phyloP scores from a whole-genome alignment of 2,113 vertebrate genomes.

The Nothocercus julius region DNA sequence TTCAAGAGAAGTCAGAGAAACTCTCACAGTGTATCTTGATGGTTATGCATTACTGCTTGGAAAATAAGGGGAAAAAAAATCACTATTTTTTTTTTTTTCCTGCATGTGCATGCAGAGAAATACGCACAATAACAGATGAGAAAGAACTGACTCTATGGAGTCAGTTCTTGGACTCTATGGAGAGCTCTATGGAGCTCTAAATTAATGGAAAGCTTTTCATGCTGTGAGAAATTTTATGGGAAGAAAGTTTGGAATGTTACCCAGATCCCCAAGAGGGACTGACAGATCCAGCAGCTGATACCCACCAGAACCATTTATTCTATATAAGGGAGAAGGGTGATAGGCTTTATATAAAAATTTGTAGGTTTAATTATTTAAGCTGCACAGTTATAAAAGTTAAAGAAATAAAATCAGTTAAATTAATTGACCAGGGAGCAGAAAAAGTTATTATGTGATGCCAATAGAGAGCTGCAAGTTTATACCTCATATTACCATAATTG shows the following conservation, averaged over 20 bases:
- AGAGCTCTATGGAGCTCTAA: not conserved
- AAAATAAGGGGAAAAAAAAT: not conserved
- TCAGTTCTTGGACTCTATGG: too few relatives aligned
- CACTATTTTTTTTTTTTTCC: not conserved
- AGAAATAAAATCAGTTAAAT: not conserved
- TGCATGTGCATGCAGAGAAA: not conserved
- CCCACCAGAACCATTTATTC: not conserved
- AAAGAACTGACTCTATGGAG: not conserved
- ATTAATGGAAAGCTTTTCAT: not conserved
- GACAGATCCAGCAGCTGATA: not conserved
- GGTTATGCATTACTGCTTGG: not conserved
- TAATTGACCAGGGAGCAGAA: not conserved
- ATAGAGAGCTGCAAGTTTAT: not conserved
- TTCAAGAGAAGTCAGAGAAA: not conserved
- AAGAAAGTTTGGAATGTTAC: not conserved
- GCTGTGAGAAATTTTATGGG: not conserved
- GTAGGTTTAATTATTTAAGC: slow-evolving; percentile 36
- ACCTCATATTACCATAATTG: not conserved
- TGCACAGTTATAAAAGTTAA: not conserved
- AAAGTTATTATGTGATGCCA: not conserved
- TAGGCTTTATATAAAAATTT: not conserved
- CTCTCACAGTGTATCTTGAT: not conserved
- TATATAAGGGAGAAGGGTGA: not conserved
- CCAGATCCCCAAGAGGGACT: not conserved
- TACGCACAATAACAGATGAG: not conserved